Base-by-base conservation (phyloP, 2,888 invertebrate genomes). In the Lithosia quadra region DNA sequence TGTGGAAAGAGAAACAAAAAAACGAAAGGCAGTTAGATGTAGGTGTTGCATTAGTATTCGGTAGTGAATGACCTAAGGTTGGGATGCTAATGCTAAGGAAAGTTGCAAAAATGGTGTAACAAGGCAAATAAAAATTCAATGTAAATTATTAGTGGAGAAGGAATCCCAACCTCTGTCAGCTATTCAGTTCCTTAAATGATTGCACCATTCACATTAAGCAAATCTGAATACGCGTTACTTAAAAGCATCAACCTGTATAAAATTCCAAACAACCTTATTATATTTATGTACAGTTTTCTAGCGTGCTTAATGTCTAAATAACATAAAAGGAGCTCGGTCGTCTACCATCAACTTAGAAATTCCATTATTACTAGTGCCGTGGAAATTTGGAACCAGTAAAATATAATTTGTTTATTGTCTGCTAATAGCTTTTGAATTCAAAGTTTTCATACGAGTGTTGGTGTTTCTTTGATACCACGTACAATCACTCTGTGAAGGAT, bases 321-420 rank as follows among this genome's bases (percentile, higher is more conserved):
- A 36, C 7, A 21, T 21, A 22, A 21, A 34, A 58, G 33, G 34
- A 36, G 34, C 13, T 22, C 80, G 75, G 74, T 82, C 82, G 82
- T 81, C 84, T 83, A 18, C 39, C 60, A 36, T 82, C 79, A 79
- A 71, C 76, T 76, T 73, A 76, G 76, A 84, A 87, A 84, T 84
- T 83, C 80, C 76, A 86, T 85, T 83, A 75, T 49, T 66, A 39
- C 43, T 67, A 80, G 76, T 77, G 36, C 22, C 66, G 57, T 36
- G 53, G 71, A 53, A 34, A 76, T 79, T 76, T 74, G 69, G 65
- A 73, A 70, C 59, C 75, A 73, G 64, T 70, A 73, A 76, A 78
- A 77, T 22, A 71, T 76, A 73, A 78, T 82, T 79, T 80, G 69
- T 82, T 81, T 80, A 72, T 67, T 56, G 67, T 59, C 68, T 64